These are phyloP conservation scores for Trissolcus basalis DNA, from an alignment of 1,140 invertebrate species.

Conservation along the genomic window DNA sequence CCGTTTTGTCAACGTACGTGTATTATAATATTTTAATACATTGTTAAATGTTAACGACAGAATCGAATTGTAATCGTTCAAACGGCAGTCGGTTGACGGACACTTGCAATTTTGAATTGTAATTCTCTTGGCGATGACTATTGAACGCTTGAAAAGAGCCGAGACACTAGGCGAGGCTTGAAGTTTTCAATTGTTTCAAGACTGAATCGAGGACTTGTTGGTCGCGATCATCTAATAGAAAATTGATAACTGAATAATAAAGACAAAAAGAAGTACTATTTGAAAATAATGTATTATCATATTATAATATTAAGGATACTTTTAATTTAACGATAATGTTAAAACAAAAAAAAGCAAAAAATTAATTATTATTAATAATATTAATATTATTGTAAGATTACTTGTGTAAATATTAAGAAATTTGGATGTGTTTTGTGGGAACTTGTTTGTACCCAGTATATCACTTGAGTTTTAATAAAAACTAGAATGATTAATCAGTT, in stretches of 20 bases:
- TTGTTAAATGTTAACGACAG: not conserved
- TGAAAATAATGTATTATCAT: constrained; percentile 11
- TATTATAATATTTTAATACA: constrained; percentile 5
- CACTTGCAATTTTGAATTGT: no score
- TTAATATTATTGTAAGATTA: constrained; percentile 34
- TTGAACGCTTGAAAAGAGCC: no score
- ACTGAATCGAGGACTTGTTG: no score
- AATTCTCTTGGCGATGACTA: no score
- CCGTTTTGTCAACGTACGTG: not conserved
- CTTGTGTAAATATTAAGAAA: constrained; percentile 47
- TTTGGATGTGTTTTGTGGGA: constrained; percentile 52
- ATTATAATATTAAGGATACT: constrained; percentile 21
- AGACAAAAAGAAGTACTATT: not conserved
- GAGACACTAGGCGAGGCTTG: no score
- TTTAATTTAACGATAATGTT: constrained; percentile 5
- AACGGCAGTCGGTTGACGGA: not conserved
- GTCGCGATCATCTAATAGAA: no score
- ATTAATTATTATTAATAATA: constrained; percentile 24
- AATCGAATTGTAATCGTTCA: not conserved
- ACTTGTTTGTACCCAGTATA: constrained; percentile 48
- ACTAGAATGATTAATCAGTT: constrained; percentile 49
- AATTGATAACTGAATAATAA: no score
- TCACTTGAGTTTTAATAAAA: constrained; percentile 50
- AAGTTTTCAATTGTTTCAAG: no score
- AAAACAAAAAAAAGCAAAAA: not conserved